These are phyloP conservation scores for Stenurella melanura DNA, from an alignment of 2,888 invertebrate species.

Conservation along the genomic window DNA sequence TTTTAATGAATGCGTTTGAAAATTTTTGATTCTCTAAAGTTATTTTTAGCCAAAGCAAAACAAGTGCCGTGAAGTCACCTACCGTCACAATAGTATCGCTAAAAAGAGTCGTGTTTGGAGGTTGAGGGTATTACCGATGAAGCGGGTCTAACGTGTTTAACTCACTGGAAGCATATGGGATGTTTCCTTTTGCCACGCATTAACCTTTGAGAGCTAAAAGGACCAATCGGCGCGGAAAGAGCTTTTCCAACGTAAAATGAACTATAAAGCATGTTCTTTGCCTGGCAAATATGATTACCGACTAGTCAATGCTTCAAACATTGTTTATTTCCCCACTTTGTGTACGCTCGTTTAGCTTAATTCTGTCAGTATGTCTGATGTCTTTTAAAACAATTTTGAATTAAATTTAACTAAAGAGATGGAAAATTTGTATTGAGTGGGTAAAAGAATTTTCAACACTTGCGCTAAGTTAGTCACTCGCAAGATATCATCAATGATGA, in stretches of 20 bases:
- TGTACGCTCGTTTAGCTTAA: slow-evolving; percentile 42
- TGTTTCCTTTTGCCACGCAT: slow-evolving; percentile 72
- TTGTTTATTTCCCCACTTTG: slow-evolving; percentile 62
- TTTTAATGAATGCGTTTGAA: background rate
- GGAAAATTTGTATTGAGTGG: slow-evolving; percentile 7
- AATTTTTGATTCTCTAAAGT: background rate
- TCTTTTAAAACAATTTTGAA: slow-evolving; percentile 21
- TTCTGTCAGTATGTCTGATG: slow-evolving; percentile 35
- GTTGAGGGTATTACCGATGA: slow-evolving; percentile 65
- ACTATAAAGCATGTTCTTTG: slow-evolving; percentile 70
- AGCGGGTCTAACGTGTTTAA: slow-evolving; percentile 69
- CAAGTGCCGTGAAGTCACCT: slow-evolving; percentile 25
- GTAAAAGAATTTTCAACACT: background rate
- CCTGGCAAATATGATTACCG: slow-evolving; percentile 70
- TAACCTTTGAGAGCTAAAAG: slow-evolving; percentile 71
- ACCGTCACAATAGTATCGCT: slow-evolving; percentile 19
- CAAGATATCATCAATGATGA: background rate
- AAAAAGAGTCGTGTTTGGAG: slow-evolving; percentile 43
- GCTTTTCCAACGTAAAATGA: slow-evolving; percentile 66
- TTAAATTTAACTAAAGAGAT: slow-evolving; percentile 13
- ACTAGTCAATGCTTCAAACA: slow-evolving; percentile 69
- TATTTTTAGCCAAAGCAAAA: slow-evolving; percentile 18
- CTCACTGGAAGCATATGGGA: slow-evolving; percentile 69
- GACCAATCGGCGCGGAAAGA: slow-evolving; percentile 68
- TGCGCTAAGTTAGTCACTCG: background rate